Evolutionary conservation across 2,113 vertebrate species (phyloP).

Genomic region (Vulpes vulpes): DNA sequence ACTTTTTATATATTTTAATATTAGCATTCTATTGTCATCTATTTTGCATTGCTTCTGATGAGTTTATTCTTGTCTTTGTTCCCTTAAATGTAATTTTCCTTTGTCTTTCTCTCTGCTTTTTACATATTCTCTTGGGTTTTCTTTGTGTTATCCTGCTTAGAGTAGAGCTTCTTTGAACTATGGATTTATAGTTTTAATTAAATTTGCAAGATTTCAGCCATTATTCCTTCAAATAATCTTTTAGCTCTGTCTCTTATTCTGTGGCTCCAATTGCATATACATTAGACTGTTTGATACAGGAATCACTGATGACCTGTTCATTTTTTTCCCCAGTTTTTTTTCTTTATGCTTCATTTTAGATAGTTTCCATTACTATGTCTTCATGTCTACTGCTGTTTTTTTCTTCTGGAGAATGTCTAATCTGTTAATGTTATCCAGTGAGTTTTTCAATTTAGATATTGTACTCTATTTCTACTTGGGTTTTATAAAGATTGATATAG

Average conservation of each 20-base stretch:
- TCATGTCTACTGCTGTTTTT: background rate
- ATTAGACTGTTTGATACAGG: background rate
- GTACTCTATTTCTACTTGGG: background rate
- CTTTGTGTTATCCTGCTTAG: background rate
- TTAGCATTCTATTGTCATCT: background rate
- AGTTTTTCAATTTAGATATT: conserved; percentile 15
- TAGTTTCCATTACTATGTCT: background rate
- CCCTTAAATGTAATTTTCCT: background rate
- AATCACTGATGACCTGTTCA: background rate
- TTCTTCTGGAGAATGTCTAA: background rate
- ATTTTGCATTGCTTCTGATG: background rate
- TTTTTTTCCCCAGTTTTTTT: background rate
- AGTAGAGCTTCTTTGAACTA: background rate
- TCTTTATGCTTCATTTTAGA: background rate
- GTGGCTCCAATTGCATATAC: background rate
- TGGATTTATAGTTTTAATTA: background rate
- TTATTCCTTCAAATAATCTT: background rate
- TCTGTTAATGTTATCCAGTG: background rate
- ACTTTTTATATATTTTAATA: background rate
- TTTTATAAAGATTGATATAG: background rate
- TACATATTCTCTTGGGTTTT: background rate
- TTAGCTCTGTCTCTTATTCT: background rate
- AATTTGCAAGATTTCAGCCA: background rate
- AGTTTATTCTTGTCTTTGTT: background rate
- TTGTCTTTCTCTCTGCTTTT: background rate